A percentile compares a stretch with the other conserved stretches of the same genome.
Evolutionary conservation across 2,797 vertebrate species (phyloP).

Genomic region (Notoglanidium macrostoma): DNA sequence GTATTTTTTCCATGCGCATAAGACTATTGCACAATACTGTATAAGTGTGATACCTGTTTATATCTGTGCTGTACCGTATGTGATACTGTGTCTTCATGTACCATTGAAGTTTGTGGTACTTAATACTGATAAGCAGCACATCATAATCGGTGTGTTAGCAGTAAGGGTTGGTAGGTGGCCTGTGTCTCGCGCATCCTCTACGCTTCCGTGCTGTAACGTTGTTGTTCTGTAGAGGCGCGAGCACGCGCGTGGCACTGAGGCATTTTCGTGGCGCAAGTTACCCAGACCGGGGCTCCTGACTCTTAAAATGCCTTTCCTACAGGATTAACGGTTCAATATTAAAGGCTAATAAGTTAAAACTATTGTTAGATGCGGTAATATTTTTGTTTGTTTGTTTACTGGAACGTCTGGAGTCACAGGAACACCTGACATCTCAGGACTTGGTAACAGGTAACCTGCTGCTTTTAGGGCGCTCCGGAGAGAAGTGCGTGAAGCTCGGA

Average conservation of each 20-base stretch:
- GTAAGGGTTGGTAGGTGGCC: conserved; percentile 3
- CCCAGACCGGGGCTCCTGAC: background rate
- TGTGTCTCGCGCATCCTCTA: conserved; percentile 23
- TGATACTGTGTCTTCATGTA: background rate
- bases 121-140: background rate
- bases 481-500: background rate
- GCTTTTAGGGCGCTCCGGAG: background rate
- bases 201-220: background rate
- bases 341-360: too few relatives aligned
- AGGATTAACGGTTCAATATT: background rate
- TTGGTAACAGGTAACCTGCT: background rate
- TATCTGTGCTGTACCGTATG: background rate
- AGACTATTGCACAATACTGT: too few relatives aligned
- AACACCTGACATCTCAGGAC: conserved; percentile 19
- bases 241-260: background rate
- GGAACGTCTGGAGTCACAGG: background rate
- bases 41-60: too few relatives aligned
- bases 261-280: background rate
- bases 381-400: background rate
- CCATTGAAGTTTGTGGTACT: background rate
- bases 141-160: background rate
- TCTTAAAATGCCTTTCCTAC: background rate
- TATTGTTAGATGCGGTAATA: background rate
- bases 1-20: too few relatives aligned
- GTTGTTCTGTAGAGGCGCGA: background rate